Percentiles rank a stretch among this genome's conserved stretches.
These are phyloP conservation scores for Tribolium castaneum DNA, from an alignment of 1,140 invertebrate species.

Conservation along the genomic window DNA sequence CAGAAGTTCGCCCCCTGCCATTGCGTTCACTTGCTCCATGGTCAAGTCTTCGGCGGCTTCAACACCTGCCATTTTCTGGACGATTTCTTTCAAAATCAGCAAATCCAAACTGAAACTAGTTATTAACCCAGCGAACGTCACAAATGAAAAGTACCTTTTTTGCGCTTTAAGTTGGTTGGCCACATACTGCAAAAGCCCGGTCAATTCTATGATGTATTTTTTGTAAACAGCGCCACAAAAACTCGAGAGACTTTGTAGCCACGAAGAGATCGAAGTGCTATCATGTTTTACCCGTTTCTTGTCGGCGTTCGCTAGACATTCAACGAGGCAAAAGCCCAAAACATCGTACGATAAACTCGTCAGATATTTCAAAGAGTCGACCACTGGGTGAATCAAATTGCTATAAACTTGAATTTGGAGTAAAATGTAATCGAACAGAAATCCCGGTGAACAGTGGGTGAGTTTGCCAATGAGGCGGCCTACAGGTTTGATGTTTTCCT, in stretches of 20 bases:
- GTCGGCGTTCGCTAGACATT: constrained; percentile 84
- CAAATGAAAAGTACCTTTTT: constrained; percentile 79
- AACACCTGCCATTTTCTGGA: constrained; percentile 99
- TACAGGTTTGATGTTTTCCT: constrained; percentile 98
- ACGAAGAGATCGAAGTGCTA: constrained; percentile 93
- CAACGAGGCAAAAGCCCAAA: constrained; percentile 94
- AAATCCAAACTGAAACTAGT: constrained; percentile 84
- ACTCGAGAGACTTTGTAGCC: constrained; percentile 93
- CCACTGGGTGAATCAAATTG: constrained; percentile 96
- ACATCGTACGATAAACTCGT: constrained; percentile 97
- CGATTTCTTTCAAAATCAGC: constrained; percentile 95
- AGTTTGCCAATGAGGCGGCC: constrained; percentile 96
- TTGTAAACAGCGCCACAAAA: constrained; percentile 97
- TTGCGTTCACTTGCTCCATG: constrained; percentile 93
- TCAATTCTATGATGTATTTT: constrained; percentile 97
- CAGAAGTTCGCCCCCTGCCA: constrained; percentile 95
- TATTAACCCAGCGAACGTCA: not conserved
- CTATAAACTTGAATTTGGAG: constrained; percentile 98
- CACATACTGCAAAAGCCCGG: constrained; percentile 95
- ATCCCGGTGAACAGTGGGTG: constrained; percentile 94
- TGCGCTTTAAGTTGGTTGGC: constrained; percentile 96
- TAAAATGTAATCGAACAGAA: constrained; percentile 95
- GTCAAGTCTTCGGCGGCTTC: constrained; percentile 98
- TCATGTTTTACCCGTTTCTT: constrained; percentile 86
- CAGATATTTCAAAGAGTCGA: constrained; percentile 97